Base-by-base conservation (phyloP, 2,113 vertebrate genomes). In the Penelope pileata region DNA sequence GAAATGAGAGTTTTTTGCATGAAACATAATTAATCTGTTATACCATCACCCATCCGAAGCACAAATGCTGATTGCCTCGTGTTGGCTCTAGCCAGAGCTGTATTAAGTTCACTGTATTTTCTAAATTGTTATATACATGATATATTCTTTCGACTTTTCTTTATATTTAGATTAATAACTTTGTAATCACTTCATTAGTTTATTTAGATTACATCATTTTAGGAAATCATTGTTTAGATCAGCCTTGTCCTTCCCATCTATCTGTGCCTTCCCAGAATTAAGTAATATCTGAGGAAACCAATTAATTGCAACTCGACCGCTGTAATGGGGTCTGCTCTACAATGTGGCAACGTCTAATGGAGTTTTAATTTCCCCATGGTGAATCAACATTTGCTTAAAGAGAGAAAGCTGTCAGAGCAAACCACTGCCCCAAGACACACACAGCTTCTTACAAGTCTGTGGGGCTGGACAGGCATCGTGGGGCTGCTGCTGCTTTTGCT, bases 341-440 rank as follows among this genome's bases (percentile, higher is more conserved):
- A 96, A 73, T 63, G 91, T 97, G 88, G 91, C 96, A 45, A 75
- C 47, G 69, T 94, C 97, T 98, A 98, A 98, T 97, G 97, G 97
- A 97, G 97, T 97, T 98, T 98, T 98, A 97, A 98, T 98, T 98
- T 97, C 97, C 97, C 97, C 50, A 8, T 78, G 88, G 97, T 93
- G 92, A 98, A 97, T 92, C 98, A 97, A 98, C 95, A 96, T 97
- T 97, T 96, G 93, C 92, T 96, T 94, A 94, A 97, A 97, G 96
- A 94, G 86, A 94, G 94, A 96, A 97, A 91, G 89, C 85, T 96
- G 81, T 88, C 78, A 81, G 86, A 88, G 93, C 89, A 97, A 96
- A 96, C 93, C 54, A 53, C 53, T 76, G 95, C 83, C 95, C 91
- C 29, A n/a, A 91, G 83, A 84, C 68, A 36, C 10, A 45, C 54